A percentile compares a stretch with the other conserved stretches of the same genome.
phyloP scores from a whole-genome alignment of 2,797 vertebrate genomes.

The Ctenosaura bakeri region DNA sequence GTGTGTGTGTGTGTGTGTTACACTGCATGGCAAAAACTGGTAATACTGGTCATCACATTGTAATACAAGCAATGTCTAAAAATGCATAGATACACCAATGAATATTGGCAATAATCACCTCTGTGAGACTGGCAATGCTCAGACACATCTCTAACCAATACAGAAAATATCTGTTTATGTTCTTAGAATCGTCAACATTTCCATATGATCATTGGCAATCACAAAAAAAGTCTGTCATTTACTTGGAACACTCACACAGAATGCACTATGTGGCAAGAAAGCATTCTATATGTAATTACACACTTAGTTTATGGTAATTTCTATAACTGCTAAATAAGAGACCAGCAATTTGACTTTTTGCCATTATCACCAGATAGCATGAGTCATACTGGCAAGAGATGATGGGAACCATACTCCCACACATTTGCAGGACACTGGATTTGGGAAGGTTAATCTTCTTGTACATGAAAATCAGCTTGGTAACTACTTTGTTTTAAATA shows the following conservation, averaged over 20 bases:
- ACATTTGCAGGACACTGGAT: not conserved
- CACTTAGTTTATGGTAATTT: not conserved
- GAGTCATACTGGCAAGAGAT: not conserved
- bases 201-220: not conserved
- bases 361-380: no score
- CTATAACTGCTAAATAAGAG: not conserved
- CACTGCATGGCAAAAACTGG: not conserved
- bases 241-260: not conserved
- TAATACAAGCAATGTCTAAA: not conserved
- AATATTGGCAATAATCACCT: not conserved
- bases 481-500: not conserved
- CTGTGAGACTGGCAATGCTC: not conserved
- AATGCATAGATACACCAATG: not conserved
- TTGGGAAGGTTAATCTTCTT: not conserved
- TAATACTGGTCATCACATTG: not conserved
- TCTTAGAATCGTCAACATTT: not conserved
- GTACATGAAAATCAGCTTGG: not conserved
- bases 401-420: not conserved
- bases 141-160: no score
- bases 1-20: no score
- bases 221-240: not conserved
- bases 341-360: not conserved
- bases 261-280: not conserved
- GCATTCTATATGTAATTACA: no score
- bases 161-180: not conserved